Evolutionary conservation across 2,113 vertebrate genomes (phyloP), one percentile per base, ranked within the genome.

Genomic region (Holacanthus passer): DNA sequence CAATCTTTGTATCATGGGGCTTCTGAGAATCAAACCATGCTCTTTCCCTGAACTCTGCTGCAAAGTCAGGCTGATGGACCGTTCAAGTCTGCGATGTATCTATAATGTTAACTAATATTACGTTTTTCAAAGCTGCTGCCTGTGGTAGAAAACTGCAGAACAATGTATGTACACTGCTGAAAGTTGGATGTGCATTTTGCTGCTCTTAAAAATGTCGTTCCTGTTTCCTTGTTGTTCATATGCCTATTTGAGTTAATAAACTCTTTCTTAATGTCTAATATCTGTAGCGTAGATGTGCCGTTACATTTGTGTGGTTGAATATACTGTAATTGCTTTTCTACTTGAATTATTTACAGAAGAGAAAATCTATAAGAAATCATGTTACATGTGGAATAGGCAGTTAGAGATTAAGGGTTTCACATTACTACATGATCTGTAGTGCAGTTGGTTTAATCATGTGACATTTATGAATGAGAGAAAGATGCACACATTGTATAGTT

Each of bases 231-330:
- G n/a, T n/a, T n/a, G n/a, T n/a, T n/a, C n/a, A n/a, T n/a, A n/a
- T 47, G 7, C 12, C 16, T 22, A 10, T 17, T 14, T 27, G 1
- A 37, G 9, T 52, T 50, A 90, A 87, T 82, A 86, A 84, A 87
- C 1, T 0, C 10, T 58, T 37, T 63, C n/a, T n/a, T n/a, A n/a
- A n/a, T 62, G 1, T 56, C 43, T 41, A 8, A 22, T 37, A 17
- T 16, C 37, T 65, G 19, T 11, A 3, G 16, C 37, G 37, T 37
- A 39, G 64, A 53, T 43, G 17, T 75, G 14, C 16, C 64, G 3
- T 72, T 31, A 55, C 17, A 24, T 48, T 24, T 50, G 53, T 39
- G 39, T 7, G 3, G 1, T 56, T 17, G 1, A 31, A 3, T 12
- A 4, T 60, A 55, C 20, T 50, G 35, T 22, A 47, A 50, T 19